phyloP scores from a whole-genome alignment of 2,113 vertebrate genomes.

The Clarias macrocephalus region DNA sequence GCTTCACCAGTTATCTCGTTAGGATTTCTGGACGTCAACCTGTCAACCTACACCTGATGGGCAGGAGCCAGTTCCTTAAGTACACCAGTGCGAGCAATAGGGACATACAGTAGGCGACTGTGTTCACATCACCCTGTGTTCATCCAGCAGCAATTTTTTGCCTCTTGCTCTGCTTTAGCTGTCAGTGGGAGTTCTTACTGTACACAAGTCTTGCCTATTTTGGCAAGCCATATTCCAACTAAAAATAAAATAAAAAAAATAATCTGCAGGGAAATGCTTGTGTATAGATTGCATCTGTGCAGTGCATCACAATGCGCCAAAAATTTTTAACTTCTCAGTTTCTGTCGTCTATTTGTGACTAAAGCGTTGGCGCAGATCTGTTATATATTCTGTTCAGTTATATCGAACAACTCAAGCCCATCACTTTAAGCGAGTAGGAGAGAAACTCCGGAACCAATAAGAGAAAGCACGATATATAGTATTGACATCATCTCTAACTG shows the following conservation, averaged over 20 bases:
- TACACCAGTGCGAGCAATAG: not conserved
- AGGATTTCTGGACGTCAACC: not conserved
- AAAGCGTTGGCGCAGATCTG: not conserved
- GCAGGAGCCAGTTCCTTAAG: not conserved
- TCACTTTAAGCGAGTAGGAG: not conserved
- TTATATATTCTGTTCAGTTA: not conserved
- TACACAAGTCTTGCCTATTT: not conserved
- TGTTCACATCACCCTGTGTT: not conserved
- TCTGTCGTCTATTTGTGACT: not conserved
- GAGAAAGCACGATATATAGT: not conserved
- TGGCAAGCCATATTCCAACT: not conserved
- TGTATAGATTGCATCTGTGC: not conserved
- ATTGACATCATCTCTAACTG: not conserved
- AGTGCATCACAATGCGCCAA: not conserved
- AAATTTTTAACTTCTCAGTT: constrained; percentile 1
- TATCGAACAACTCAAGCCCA: not conserved
- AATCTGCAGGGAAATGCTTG: constrained; percentile 1
- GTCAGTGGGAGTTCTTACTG: not conserved
- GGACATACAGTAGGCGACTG: not conserved
- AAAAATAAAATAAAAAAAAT: constrained; percentile 3
- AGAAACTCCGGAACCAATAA: not conserved
- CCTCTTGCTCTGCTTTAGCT: not conserved
- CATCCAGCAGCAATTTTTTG: not conserved
- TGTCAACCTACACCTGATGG: not conserved
- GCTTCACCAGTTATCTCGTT: not conserved